Percentiles rank a stretch among this genome's conserved stretches.
These are phyloP conservation scores for Lymantria monacha DNA, from an alignment of 2,888 invertebrate genomes.

Conservation along the genomic window DNA sequence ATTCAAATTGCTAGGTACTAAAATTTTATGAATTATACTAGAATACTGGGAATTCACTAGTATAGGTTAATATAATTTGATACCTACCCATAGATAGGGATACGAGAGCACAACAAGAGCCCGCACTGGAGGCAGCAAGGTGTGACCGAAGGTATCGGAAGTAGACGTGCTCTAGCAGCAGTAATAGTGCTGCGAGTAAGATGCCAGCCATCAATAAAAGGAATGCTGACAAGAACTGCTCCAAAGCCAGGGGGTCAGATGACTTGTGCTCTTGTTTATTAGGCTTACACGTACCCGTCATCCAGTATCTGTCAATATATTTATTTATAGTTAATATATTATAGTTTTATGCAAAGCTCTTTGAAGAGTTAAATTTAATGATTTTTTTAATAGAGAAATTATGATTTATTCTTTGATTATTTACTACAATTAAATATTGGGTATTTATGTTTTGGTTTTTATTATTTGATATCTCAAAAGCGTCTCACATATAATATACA, in stretches of 20 bases:
- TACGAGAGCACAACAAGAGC: slow-evolving; percentile 96
- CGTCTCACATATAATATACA: no score
- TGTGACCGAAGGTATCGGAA: slow-evolving; percentile 95
- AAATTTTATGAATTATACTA: no score
- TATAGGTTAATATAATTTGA: neutral
- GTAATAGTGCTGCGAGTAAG: slow-evolving; percentile 91
- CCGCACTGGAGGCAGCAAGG: slow-evolving; percentile 92
- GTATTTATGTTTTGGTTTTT: no score
- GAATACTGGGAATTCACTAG: no score
- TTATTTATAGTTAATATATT: no score
- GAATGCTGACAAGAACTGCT: slow-evolving; percentile 99
- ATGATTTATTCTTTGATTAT: no score
- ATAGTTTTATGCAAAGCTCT: no score
- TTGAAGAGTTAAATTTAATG: no score
- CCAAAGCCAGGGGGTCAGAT: slow-evolving; percentile 93
- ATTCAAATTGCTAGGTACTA: no score
- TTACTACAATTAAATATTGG: no score
- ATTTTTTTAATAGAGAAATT: no score
- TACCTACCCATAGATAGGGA: slow-evolving; percentile 91
- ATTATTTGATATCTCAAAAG: no score
- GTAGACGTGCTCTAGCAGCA: slow-evolving; percentile 96
- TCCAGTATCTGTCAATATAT: slow-evolving; percentile 89
- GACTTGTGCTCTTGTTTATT: slow-evolving; percentile 95
- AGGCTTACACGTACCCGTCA: slow-evolving; percentile 97
- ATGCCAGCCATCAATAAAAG: slow-evolving; percentile 97